Base-by-base conservation (phyloP, 2,888 invertebrate genomes). In the Morpho achilles region DNA sequence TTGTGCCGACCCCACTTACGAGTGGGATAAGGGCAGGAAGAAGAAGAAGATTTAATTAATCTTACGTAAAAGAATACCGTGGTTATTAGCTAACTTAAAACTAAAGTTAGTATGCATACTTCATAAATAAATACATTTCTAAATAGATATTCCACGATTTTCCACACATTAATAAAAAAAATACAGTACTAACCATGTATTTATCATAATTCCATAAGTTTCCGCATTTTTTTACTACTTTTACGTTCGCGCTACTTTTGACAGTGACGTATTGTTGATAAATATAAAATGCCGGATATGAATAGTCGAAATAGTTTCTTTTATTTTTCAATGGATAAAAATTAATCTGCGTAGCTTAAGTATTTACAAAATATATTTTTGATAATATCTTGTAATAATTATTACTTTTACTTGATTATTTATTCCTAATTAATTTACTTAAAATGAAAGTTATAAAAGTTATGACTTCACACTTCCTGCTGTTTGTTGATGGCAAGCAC, bases 401-500 rank as follows among this genome's bases (percentile, higher is more conserved):
- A 9, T 43, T 43, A 9, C 8, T 9, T 43, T 43, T 43, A 43
- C 3, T 9, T 43, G 43, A 43, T 43, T 9, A 9, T 43, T 3
- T 7, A 3, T 43, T 9, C 7, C 16, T n/a, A 53, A 44, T 46
- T 55, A 53, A 54, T 10, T 53, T 22, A 49, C 53, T 60, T 41
- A 9, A 7, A 22, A 45, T 10, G 44, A 50, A 39, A 41, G 46
- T 58, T 53, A 41, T 22, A 47, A 58, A 53, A 51, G 46, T 58
- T 58, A 50, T 43, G 49, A 54, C 49, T 45, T 48, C 50, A 87
- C 84, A 87, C 76, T 81, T 76, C 74, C 74, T 73, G 75, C 70
- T 76, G 75, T 72, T 76, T 79, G 77, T 72, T 75, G 84, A 85
- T 87, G 87, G 88, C 80, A 72, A 79, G 72, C 67, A 64, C 57